A percentile compares a stretch with the other conserved stretches of the same genome.
These are phyloP conservation scores for Coilia nasus DNA, from an alignment of 2,797 vertebrate genomes.

Conservation along the genomic window DNA sequence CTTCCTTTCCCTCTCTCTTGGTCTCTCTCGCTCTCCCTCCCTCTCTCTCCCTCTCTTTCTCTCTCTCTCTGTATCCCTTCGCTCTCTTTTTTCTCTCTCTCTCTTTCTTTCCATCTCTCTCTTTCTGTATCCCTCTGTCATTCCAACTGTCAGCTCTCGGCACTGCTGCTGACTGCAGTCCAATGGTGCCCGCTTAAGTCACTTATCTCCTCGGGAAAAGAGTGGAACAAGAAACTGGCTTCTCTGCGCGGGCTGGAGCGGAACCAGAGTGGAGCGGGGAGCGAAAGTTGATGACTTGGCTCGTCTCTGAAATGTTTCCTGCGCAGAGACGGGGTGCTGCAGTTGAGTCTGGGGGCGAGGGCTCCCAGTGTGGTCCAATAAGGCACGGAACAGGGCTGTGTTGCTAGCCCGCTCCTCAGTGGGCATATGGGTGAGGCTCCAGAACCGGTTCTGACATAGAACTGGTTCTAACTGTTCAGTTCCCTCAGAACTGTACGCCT, in stretches of 20 bases:
- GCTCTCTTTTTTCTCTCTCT: no score
- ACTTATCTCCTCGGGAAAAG: conserved; percentile 16
- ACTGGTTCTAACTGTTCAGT: no score
- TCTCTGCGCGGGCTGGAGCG: not conserved
- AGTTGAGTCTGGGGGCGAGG: not conserved
- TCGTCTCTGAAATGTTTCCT: not conserved
- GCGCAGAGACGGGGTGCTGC: not conserved
- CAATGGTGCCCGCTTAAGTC: not conserved
- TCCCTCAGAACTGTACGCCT: no score
- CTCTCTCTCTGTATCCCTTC: not conserved
- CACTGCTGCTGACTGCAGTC: not conserved
- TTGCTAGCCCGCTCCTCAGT: not conserved
- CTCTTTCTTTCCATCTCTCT: not conserved
- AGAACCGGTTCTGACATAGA: no score
- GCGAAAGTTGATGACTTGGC: not conserved
- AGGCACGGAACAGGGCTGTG: no score
- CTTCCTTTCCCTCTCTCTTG: not conserved
- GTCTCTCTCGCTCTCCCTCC: not conserved
- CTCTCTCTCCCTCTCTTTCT: not conserved
- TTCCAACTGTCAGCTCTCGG: not conserved
- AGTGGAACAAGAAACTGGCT: conserved; percentile 1
- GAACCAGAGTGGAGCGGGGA: not conserved
- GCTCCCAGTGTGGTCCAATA: not conserved
- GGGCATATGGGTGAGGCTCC: not conserved
- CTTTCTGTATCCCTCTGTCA: not conserved